These are phyloP conservation scores for Ophion costatus DNA, from an alignment of 2,888 invertebrate genomes.

Conservation along the genomic window DNA sequence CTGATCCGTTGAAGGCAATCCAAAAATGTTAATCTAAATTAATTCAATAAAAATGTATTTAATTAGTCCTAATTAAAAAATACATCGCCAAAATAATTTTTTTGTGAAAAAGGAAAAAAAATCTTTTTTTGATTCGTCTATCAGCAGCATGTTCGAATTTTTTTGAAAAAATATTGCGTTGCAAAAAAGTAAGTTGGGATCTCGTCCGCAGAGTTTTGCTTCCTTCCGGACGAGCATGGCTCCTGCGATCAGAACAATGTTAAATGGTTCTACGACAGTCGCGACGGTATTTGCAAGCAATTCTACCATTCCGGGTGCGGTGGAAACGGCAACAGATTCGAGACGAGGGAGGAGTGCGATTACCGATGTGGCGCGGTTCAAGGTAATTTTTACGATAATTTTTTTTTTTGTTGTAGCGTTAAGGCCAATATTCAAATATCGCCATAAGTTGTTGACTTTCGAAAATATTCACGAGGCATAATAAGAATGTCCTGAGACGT, in stretches of 20 bases:
- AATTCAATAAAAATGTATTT: background rate
- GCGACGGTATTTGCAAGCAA: slow-evolving; percentile 89
- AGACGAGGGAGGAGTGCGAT: slow-evolving; percentile 88
- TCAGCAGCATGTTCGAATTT: background rate
- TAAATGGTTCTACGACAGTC: slow-evolving; percentile 90
- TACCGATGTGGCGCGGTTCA: slow-evolving; percentile 88
- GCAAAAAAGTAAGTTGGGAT: background rate
- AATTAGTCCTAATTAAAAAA: background rate
- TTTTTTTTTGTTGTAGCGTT: too few relatives aligned
- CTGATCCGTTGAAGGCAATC: background rate
- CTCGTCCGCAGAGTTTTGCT: slow-evolving; percentile 87
- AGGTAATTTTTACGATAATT: slow-evolving; percentile 81
- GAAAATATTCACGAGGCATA: too few relatives aligned
- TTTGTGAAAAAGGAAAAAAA: background rate
- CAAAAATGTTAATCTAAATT: background rate
- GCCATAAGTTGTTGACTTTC: too few relatives aligned
- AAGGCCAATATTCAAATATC: too few relatives aligned
- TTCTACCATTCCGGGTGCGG: slow-evolving; percentile 93
- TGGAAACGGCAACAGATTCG: slow-evolving; percentile 93
- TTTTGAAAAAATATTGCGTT: background rate
- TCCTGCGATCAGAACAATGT: slow-evolving; percentile 86
- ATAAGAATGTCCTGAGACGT: too few relatives aligned
- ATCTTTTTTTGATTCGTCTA: background rate
- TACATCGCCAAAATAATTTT: background rate
- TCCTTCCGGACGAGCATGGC: slow-evolving; percentile 88